phyloP scores from a whole-genome alignment of 2,888 invertebrate genomes.

The Agrotis puta region DNA sequence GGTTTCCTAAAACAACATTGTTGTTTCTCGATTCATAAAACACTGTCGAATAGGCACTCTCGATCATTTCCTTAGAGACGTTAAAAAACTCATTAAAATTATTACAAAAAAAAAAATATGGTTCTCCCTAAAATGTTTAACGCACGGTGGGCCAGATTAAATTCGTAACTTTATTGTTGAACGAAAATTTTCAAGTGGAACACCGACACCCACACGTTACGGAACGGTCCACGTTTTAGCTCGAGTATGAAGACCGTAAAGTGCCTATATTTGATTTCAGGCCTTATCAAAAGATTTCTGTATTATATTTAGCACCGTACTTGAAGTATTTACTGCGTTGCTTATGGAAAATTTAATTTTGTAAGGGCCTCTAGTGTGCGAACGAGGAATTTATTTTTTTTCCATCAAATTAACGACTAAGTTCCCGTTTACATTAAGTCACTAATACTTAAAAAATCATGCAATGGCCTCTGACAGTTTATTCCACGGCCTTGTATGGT shows the following conservation, averaged over 20 bases:
- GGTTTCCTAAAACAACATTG: constrained; percentile 30
- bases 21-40: constrained; percentile 53
- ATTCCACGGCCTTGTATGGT: too few species aligned
- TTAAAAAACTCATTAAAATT: constrained; percentile 63
- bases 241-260: not conserved
- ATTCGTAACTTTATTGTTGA: constrained; percentile 56
- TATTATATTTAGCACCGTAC: too few species aligned
- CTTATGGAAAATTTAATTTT: too few species aligned
- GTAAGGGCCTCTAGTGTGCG: too few species aligned
- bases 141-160: constrained; percentile 46
- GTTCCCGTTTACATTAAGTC: too few species aligned
- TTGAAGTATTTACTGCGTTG: too few species aligned
- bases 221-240: constrained; percentile 9
- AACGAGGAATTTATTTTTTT: too few species aligned
- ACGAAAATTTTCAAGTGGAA: constrained; percentile 40
- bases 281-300: too few species aligned
- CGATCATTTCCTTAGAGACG: constrained; percentile 65
- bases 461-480: too few species aligned
- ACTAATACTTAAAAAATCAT: too few species aligned
- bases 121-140: constrained; percentile 40
- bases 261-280: too few species aligned
- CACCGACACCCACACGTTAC: not conserved
- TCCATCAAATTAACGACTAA: too few species aligned
- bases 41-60: constrained; percentile 54
- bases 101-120: constrained; percentile 54